Percentiles rank a stretch among this genome's conserved stretches.
Evolutionary conservation across 2,113 vertebrate genomes (phyloP).

Genomic region (Misgurnus mizolepis): DNA sequence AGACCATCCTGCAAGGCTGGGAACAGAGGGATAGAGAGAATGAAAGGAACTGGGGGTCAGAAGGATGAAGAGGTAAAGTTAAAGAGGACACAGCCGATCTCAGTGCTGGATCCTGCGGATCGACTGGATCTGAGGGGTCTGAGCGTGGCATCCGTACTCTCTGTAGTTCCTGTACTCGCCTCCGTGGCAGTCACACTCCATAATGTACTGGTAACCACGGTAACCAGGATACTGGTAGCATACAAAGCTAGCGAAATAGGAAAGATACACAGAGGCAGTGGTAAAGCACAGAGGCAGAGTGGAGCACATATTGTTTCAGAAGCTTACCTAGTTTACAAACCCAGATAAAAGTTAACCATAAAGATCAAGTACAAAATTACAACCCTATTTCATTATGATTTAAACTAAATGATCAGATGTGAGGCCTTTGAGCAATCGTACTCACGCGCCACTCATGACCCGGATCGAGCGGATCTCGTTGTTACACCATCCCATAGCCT

Average conservation of each 20-base stretch:
- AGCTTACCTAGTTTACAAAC: too few species aligned
- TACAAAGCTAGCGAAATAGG: constrained; percentile 80
- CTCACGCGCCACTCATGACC: constrained; percentile 90
- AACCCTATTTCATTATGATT: background rate
- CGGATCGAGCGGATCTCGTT: constrained; percentile 95
- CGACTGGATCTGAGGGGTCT: constrained; percentile 95
- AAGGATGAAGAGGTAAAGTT: constrained; percentile 40
- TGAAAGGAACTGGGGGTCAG: constrained; percentile 44
- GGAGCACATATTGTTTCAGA: background rate
- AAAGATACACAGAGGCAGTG: background rate
- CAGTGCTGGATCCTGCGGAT: constrained; percentile 95
- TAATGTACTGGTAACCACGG: constrained; percentile 94
- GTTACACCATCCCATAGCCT: constrained; percentile 96
- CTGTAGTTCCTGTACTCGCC: constrained; percentile 96
- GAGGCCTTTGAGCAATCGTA: constrained; percentile 38
- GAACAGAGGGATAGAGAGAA: constrained; percentile 54
- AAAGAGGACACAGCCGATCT: constrained; percentile 60
- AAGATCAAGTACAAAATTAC: too few species aligned
- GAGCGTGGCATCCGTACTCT: constrained; percentile 91
- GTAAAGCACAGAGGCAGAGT: background rate
- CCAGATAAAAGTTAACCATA: too few species aligned
- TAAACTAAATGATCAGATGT: background rate
- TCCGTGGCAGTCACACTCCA: constrained; percentile 89
- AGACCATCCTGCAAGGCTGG: constrained; percentile 52
- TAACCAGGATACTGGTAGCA: constrained; percentile 97